phyloP scores from a whole-genome alignment of 2,888 invertebrate genomes.

The Candidula unifasciata region DNA sequence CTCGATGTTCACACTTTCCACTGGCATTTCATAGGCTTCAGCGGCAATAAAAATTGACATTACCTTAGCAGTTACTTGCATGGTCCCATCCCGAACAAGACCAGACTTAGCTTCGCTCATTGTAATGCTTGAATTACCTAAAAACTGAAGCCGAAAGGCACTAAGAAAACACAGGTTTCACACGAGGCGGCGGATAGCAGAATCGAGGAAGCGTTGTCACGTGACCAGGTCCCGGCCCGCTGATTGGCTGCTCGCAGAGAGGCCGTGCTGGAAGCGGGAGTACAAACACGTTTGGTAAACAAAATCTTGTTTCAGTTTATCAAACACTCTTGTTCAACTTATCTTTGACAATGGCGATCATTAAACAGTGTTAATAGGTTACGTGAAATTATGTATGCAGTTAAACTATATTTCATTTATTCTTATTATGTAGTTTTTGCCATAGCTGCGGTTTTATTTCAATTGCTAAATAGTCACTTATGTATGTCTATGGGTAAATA shows the following conservation, averaged over 20 bases:
- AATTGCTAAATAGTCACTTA: no score
- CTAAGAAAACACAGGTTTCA: conserved; percentile 62
- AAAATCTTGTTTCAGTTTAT: conserved; percentile 7
- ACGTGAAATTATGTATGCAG: no score
- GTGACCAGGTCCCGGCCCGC: conserved; percentile 60
- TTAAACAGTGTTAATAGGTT: no score
- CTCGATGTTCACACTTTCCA: conserved; percentile 3
- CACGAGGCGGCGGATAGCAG: conserved; percentile 67
- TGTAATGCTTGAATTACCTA: conserved; percentile 59
- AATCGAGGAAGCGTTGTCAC: conserved; percentile 73
- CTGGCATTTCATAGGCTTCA: background rate
- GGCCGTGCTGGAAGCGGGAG: conserved; percentile 67
- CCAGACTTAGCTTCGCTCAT: conserved; percentile 71
- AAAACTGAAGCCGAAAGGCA: conserved; percentile 58
- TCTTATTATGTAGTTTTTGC: no score
- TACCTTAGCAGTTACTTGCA: conserved; percentile 74
- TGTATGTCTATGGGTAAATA: no score
- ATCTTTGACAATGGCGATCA: no score
- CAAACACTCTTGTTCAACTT: no score
- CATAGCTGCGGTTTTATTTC: no score
- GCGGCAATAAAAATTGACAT: conserved; percentile 6
- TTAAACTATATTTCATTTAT: no score
- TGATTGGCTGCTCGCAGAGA: conserved; percentile 65
- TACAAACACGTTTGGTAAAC: conserved; percentile 54
- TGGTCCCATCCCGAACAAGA: conserved; percentile 70